Evolutionary conservation across 2,113 vertebrate species (phyloP).

Genomic region (Cottus gobio): DNA sequence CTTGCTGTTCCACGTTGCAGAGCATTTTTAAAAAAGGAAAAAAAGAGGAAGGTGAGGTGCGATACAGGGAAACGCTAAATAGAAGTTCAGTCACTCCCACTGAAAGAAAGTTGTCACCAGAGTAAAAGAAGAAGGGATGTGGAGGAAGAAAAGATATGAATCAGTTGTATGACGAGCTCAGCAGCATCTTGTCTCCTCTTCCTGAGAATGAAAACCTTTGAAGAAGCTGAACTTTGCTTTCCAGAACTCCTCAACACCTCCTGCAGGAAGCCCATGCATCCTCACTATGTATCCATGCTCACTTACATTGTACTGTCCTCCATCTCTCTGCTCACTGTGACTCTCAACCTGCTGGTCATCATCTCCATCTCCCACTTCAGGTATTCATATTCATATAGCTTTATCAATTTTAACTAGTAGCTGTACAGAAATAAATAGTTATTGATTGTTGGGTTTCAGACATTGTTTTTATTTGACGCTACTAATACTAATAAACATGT

Average conservation of each 20-base stretch:
- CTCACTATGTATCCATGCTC: no score
- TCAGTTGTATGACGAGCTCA: background rate
- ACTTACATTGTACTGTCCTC: no score
- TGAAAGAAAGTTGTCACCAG: no score
- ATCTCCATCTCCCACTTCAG: constrained; percentile 36
- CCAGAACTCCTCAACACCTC: no score
- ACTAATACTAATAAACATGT: background rate
- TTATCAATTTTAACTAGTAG: background rate
- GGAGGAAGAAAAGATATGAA: no score
- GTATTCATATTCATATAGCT: background rate
- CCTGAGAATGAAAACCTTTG: background rate
- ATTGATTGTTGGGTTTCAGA: no score
- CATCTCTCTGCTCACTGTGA: no score
- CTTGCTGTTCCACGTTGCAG: no score
- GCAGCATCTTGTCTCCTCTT: background rate
- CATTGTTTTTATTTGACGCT: background rate
- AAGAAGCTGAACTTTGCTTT: constrained; percentile 26
- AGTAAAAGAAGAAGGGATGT: no score
- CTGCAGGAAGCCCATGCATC: no score
- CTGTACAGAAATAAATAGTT: no score
- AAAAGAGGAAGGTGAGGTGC: background rate
- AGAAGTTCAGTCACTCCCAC: background rate
- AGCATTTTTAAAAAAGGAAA: no score
- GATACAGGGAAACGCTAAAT: background rate
- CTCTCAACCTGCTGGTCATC: background rate